Evolutionary conservation across 2,888 invertebrate species (phyloP).

Genomic region (Elmis aenea): DNA sequence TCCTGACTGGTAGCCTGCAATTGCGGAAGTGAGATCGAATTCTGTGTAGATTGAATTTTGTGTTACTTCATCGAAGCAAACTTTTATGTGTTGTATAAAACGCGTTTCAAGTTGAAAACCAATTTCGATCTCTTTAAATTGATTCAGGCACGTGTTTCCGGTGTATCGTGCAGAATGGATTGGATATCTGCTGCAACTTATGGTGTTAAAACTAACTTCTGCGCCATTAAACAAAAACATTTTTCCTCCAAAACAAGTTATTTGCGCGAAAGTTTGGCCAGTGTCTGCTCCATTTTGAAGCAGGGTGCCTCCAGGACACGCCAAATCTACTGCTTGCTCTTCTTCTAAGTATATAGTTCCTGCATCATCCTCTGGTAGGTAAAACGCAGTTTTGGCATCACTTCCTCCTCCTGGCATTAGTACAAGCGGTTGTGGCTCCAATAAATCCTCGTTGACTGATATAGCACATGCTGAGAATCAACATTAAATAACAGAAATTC

Average conservation of each 20-base stretch:
- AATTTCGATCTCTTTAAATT: slow-evolving; percentile 42
- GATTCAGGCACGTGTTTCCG: slow-evolving; percentile 45
- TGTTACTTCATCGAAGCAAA: slow-evolving; percentile 52
- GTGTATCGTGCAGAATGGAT: slow-evolving; percentile 46
- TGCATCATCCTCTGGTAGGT: slow-evolving; percentile 20
- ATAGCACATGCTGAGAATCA: slow-evolving; percentile 48
- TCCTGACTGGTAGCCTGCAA: slow-evolving; percentile 48
- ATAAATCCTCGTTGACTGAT: slow-evolving; percentile 49
- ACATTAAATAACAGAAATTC: no score
- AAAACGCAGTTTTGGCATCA: slow-evolving; percentile 25
- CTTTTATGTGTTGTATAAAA: slow-evolving; percentile 49
- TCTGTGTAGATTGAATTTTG: slow-evolving; percentile 52
- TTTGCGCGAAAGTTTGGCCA: slow-evolving; percentile 9
- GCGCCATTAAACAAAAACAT: slow-evolving; percentile 20
- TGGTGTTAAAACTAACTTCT: slow-evolving; percentile 39
- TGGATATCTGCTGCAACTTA: slow-evolving; percentile 46
- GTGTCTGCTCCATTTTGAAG: slow-evolving; percentile 12
- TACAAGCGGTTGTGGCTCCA: slow-evolving; percentile 57
- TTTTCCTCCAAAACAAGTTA: slow-evolving; percentile 21
- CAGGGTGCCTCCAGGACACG: slow-evolving; percentile 25
- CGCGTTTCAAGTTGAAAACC: slow-evolving; percentile 49
- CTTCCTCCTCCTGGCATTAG: slow-evolving; percentile 40
- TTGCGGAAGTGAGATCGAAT: slow-evolving; percentile 47
- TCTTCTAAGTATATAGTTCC: slow-evolving; percentile 21
- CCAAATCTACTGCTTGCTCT: slow-evolving; percentile 20